Conservation (phyloP, 2,797 vertebrate genomes). For the Takifugu ocellatus region DNA sequence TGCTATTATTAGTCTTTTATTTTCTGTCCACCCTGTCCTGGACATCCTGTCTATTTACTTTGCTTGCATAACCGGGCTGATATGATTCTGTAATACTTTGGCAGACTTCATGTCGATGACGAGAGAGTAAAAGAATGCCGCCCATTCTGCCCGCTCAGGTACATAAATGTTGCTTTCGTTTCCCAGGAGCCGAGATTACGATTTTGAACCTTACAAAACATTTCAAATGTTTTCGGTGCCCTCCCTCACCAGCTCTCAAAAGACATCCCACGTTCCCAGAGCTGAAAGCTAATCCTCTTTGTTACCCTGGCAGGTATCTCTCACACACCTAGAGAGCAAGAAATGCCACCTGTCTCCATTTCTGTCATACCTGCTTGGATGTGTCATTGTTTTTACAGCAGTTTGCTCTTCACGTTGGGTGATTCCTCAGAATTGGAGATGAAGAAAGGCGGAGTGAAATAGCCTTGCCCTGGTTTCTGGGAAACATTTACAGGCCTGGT, state of each 20-base stretch:
- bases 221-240: constrained; percentile 9
- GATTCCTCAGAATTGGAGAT: not conserved
- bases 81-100: constrained; percentile 7
- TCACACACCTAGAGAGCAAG: constrained; percentile 12
- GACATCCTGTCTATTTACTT: constrained; percentile 7
- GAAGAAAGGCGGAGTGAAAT: not conserved
- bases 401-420: constrained; percentile 11
- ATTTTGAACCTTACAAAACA: constrained; percentile 34
- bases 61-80: constrained; percentile 9
- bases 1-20: not conserved
- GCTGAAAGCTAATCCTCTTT: constrained; percentile 34
- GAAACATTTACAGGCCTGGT: too few species aligned
- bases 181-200: constrained; percentile 14
- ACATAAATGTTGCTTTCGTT: constrained; percentile 22
- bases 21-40: constrained; percentile 6
- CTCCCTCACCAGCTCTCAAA: not conserved
- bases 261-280: constrained; percentile 32
- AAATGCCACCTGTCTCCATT: constrained; percentile 60
- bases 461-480: not conserved
- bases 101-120: not conserved
- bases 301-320: constrained; percentile 36
- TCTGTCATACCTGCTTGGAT: constrained; percentile 36
- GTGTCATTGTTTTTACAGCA: constrained; percentile 8
- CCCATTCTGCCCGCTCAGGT: not conserved
- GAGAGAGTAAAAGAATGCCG: constrained; percentile 6